A percentile compares a stretch with the other conserved stretches of the same genome.
Conservation (phyloP, 2,113 vertebrate species). For the Diphyllodes magnificus region DNA sequence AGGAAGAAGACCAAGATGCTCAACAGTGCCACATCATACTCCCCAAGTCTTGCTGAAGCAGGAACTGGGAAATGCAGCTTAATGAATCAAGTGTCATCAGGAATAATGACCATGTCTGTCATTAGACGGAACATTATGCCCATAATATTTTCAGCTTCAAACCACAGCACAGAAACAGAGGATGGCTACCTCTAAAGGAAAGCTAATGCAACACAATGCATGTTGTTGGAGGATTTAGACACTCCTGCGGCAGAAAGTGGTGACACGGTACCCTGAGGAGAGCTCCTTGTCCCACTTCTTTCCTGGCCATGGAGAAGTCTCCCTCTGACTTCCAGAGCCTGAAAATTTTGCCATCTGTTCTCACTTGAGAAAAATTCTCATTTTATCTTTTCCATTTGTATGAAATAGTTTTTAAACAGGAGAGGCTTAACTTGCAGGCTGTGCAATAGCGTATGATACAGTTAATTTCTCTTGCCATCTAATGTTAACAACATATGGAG, state of each 20-base stretch:
- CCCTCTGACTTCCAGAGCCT: not conserved
- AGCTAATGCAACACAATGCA: not conserved
- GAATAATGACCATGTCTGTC: not conserved
- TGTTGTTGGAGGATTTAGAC: not conserved
- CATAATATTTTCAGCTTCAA: not conserved
- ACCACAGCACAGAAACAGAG: not conserved
- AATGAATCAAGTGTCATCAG: not conserved
- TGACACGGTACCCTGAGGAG: not conserved
- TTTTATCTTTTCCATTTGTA: slow-evolving; percentile 41
- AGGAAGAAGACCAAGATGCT: not conserved
- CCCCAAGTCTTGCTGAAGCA: not conserved
- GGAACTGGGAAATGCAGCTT: not conserved
- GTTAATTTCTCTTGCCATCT: slow-evolving; percentile 28
- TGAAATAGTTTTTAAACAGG: not conserved
- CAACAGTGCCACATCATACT: not conserved
- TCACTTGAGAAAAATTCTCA: not conserved
- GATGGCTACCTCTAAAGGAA: not conserved
- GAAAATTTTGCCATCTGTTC: slow-evolving; percentile 34
- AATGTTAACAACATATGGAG: slow-evolving; percentile 50
- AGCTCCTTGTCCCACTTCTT: not conserved
- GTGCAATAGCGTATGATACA: not conserved
- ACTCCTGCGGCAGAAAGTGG: not conserved
- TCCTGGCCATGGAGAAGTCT: not conserved
- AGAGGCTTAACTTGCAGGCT: not conserved
- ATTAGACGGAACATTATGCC: not conserved